Evolutionary conservation across 2,797 vertebrate species (phyloP).

Genomic region (Argyrosomus regius): DNA sequence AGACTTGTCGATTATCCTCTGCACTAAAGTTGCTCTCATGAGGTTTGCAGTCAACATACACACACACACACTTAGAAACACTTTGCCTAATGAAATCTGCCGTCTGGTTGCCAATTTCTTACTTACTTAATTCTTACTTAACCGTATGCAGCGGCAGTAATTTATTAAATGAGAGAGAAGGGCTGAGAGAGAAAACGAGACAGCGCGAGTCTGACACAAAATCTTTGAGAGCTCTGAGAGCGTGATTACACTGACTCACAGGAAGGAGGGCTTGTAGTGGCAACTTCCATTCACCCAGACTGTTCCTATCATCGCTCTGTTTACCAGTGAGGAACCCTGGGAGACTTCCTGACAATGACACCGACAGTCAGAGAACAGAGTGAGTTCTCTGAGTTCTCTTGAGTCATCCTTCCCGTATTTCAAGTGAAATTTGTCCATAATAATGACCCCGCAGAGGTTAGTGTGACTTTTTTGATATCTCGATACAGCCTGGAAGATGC

Average conservation of each 20-base stretch:
- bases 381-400: slow-evolving; percentile 1
- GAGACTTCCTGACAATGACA: slow-evolving; percentile 56
- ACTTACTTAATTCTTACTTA: slow-evolving; percentile 76
- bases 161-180: slow-evolving; percentile 61
- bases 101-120: slow-evolving; percentile 74
- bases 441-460: slow-evolving; percentile 24
- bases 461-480: slow-evolving; percentile 35
- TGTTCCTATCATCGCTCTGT: slow-evolving; percentile 52
- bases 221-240: slow-evolving; percentile 56
- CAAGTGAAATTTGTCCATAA: slow-evolving; percentile 24
- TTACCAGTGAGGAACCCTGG: slow-evolving; percentile 43
- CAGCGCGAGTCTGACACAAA: slow-evolving; percentile 57
- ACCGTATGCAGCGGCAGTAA: slow-evolving; percentile 61
- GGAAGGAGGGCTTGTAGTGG: slow-evolving; percentile 38
- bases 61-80: slow-evolving; percentile 48
- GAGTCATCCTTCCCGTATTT: slow-evolving; percentile 47
- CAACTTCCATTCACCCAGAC: slow-evolving; percentile 56
- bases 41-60: slow-evolving; percentile 42
- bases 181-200: slow-evolving; percentile 50
- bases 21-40: slow-evolving; percentile 37
- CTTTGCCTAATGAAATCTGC: slow-evolving; percentile 75
- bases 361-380: slow-evolving; percentile 49
- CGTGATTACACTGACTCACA: slow-evolving; percentile 59
- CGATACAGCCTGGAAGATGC: no score
- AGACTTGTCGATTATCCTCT: slow-evolving; percentile 24